Evolutionary conservation across 2,888 invertebrate genomes (phyloP).

Genomic region (Ormyrus nitidulus): DNA sequence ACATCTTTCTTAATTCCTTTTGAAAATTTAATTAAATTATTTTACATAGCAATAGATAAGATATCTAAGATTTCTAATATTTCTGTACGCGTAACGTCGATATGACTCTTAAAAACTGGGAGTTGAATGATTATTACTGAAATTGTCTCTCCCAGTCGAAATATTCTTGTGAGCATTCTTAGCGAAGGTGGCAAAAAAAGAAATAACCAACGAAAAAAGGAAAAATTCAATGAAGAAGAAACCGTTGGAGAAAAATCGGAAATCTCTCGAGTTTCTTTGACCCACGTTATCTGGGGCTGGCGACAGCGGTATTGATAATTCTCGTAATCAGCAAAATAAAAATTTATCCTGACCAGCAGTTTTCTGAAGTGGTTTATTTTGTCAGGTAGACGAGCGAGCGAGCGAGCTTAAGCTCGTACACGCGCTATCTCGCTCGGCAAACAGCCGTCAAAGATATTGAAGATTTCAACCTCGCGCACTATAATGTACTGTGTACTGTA

Average conservation of each 20-base stretch:
- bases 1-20: too few species aligned
- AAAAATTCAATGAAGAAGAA: too few species aligned
- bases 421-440: slow-evolving; percentile 65
- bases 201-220: too few species aligned
- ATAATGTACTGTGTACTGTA: background rate
- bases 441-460: slow-evolving; percentile 69
- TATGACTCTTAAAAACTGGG: slow-evolving; percentile 40
- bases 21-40: slow-evolving; percentile 14
- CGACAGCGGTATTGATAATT: slow-evolving; percentile 63
- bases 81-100: slow-evolving; percentile 16
- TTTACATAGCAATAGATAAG: slow-evolving; percentile 50
- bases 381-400: slow-evolving; percentile 61
- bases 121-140: too few species aligned
- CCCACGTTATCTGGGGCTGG: slow-evolving; percentile 46
- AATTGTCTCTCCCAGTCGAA: background rate
- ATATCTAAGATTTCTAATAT: slow-evolving; percentile 54
- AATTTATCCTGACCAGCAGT: slow-evolving; percentile 66
- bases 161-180: too few species aligned
- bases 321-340: slow-evolving; percentile 66
- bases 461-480: slow-evolving; percentile 58
- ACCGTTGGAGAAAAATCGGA: background rate
- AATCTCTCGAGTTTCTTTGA: slow-evolving; percentile 58
- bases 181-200: too few species aligned
- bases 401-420: slow-evolving; percentile 39
- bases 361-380: slow-evolving; percentile 74